phyloP scores from a whole-genome alignment of 2,113 vertebrate species.

The Leucopsar rothschildi region DNA sequence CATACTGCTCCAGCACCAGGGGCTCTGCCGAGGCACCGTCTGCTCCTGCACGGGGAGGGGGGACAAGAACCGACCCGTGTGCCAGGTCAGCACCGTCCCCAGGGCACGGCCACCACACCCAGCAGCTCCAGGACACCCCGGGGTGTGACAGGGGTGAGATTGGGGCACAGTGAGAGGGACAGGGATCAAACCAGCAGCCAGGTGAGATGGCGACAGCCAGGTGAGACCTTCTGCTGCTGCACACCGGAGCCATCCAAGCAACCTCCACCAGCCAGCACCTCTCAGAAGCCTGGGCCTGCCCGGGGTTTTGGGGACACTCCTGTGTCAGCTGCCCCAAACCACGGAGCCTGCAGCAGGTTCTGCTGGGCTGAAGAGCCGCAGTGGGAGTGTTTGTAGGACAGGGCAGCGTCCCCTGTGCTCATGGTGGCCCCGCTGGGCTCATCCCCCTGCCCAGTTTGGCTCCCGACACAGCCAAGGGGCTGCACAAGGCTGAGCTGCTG shows the following conservation, averaged over 20 bases:
- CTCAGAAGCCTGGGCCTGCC: not conserved
- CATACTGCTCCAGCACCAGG: constrained; percentile 93
- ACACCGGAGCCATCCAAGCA: not conserved
- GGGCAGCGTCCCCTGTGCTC: not conserved
- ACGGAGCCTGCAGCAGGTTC: rapidly evolving
- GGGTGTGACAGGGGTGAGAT: not conserved
- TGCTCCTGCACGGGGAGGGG: constrained; percentile 67
- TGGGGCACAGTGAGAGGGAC: not conserved
- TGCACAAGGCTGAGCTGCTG: no score
- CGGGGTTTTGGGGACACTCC: not conserved
- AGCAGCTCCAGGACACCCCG: not conserved
- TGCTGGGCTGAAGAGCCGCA: not conserved
- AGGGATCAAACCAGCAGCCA: not conserved
- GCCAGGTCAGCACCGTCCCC: not conserved
- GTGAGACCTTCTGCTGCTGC: not conserved
- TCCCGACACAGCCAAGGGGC: no score
- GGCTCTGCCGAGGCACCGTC: constrained; percentile 84
- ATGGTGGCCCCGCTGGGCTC: not conserved
- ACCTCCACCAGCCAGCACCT: not conserved
- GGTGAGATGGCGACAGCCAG: constrained; percentile 2
- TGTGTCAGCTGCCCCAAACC: rapidly evolving
- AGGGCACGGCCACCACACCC: not conserved
- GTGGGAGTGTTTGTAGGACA: not conserved
- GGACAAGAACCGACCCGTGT: constrained; percentile 10
- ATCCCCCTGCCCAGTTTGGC: not conserved